These are phyloP conservation scores for Umimayanthus chanpuru DNA, from an alignment of 92 coral and sea anemone genomes.

Conservation along the genomic window DNA sequence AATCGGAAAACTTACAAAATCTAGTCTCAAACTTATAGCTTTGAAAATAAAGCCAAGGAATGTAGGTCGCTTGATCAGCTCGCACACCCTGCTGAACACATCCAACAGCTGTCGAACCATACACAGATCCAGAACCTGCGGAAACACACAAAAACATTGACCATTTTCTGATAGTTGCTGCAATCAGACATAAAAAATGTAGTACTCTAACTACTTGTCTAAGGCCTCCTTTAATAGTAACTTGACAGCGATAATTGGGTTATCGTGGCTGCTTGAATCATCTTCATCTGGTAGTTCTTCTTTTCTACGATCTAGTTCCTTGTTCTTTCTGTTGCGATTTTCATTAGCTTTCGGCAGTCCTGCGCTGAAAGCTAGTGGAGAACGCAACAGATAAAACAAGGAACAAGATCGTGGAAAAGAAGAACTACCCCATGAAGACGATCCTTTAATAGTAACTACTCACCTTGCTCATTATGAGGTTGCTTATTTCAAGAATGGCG, in stretches of 20 bases:
- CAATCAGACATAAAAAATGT: neutral
- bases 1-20: conserved; percentile 73
- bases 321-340: too few species aligned
- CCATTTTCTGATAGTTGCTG: neutral
- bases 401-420: too few species aligned
- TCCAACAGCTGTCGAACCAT: conserved; percentile 82
- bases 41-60: conserved; percentile 80
- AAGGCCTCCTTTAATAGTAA: too few species aligned
- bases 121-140: conserved; percentile 84
- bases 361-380: too few species aligned
- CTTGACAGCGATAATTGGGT: too few species aligned
- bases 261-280: too few species aligned
- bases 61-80: conserved; percentile 74
- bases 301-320: too few species aligned
- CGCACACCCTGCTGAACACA: conserved; percentile 69
- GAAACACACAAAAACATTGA: neutral
- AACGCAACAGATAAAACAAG: too few species aligned
- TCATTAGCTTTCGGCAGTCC: too few species aligned
- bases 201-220: too few species aligned
- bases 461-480: conserved; percentile 77
- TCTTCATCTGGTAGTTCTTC: too few species aligned
- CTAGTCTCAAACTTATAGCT: conserved; percentile 90
- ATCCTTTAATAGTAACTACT: neutral
- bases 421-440: too few species aligned
- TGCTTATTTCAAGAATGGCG: conserved; percentile 72